Evolutionary conservation across 2,888 invertebrate genomes (phyloP).

Genomic region (Melieria omissa): DNA sequence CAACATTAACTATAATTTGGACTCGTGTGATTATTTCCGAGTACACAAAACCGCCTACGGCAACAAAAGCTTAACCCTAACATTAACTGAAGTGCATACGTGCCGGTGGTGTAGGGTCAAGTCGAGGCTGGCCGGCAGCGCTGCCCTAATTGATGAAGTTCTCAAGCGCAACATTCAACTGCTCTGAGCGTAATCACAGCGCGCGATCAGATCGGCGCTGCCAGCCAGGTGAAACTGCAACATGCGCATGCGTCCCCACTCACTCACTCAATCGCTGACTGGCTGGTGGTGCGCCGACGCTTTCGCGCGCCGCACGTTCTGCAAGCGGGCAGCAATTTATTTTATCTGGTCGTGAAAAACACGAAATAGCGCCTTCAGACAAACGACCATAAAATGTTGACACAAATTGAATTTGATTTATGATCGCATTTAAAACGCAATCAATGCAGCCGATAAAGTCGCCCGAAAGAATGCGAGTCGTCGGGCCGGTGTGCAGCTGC

Average conservation of each 20-base stretch:
- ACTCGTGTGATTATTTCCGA: too few species aligned
- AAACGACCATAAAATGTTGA: conserved; percentile 59
- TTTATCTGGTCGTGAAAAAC: conserved; percentile 51
- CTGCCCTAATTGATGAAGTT: conserved; percentile 28
- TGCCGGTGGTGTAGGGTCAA: too few species aligned
- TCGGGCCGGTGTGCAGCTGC: conserved; percentile 10
- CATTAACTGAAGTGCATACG: too few species aligned
- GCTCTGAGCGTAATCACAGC: conserved; percentile 9
- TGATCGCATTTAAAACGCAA: conserved; percentile 60
- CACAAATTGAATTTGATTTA: conserved; percentile 60
- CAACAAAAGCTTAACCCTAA: too few species aligned
- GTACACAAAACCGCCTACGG: too few species aligned
- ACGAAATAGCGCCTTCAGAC: conserved; percentile 58
- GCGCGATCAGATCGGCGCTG: neutral
- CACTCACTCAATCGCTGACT: neutral
- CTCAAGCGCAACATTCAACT: conserved; percentile 27
- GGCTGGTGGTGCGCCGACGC: neutral
- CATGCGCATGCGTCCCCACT: neutral
- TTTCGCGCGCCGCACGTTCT: neutral
- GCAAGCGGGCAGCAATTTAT: conserved; percentile 45
- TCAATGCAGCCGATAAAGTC: conserved; percentile 48
- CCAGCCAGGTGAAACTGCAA: neutral
- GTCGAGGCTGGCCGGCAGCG: too few species aligned
- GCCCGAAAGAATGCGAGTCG: conserved; percentile 23
- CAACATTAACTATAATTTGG: too few species aligned